phyloP scores from a whole-genome alignment of 2,113 vertebrate species.

The Petaurus breviceps region DNA sequence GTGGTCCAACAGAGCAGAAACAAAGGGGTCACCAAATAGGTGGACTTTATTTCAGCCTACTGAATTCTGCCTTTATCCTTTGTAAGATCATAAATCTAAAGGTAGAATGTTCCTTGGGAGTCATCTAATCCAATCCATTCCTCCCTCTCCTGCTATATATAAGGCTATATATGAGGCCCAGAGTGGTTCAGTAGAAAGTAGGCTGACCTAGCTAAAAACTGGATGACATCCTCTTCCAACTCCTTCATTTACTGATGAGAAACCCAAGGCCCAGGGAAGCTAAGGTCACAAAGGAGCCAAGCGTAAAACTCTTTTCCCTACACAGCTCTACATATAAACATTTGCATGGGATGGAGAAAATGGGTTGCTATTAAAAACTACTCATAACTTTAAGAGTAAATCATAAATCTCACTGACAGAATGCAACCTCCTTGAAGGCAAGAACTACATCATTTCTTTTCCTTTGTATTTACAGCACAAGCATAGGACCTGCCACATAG shows the following conservation, averaged over 20 bases:
- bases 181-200: not conserved
- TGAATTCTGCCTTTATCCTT: not conserved
- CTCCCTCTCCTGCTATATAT: not conserved
- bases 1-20: not conserved
- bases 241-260: not conserved
- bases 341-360: constrained; percentile 1
- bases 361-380: not conserved
- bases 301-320: too few species aligned
- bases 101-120: not conserved
- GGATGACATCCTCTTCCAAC: not conserved
- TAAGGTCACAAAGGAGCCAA: not conserved
- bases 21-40: not conserved
- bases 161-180: not conserved
- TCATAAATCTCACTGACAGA: not conserved
- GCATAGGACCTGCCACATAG: not conserved
- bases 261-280: not conserved
- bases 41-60: not conserved
- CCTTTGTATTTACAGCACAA: not conserved
- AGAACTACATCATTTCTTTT: not conserved
- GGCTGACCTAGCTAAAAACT: not conserved
- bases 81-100: not conserved
- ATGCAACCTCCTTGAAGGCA: not conserved
- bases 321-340: not conserved
- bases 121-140: not conserved
- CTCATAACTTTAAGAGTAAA: not conserved